Base-by-base conservation (phyloP, 2,888 invertebrate species). In the Orthonevra nobilis region DNA sequence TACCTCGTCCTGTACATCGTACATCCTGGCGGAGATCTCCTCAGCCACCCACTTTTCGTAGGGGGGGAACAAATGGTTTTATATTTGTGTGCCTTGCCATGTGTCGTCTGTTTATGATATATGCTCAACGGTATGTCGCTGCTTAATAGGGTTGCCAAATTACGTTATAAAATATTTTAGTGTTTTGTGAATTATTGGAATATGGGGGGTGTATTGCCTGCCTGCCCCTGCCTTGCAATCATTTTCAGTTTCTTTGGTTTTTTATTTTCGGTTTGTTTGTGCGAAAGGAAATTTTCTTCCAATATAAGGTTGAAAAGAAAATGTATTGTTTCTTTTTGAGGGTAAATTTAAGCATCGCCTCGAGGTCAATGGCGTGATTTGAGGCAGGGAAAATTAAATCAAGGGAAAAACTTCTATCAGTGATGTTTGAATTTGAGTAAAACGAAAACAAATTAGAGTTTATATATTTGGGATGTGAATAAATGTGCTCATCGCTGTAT, bases 71-170 rank as follows among this genome's bases (percentile, higher is more conserved):
- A 79, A 79, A 79, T 79, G 79, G 79, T 73, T 79, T 79, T 73
- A 73, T 73, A 73, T 73, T 54, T n/a, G n/a, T 66, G 48, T 61
- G 56, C 73, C 36, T 26, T 61, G 66, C 73, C 64, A 56, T 73
- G 66, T 79, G 66, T 61, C 66, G 66, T 68, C 79, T 79, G 79
- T 79, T 79, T 79, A 79, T 79, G 79, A 79, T 79, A 72, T 79
- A 79, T 73, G 79, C 46, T 56, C 73, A 68, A 48, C 73, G 66
- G 66, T 61, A 68, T 79, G 66, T 68, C 79, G 60, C 38, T 73
- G 46, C 12, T 68, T 73, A 79, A 79, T 79, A 73, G 79, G 73
- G 73, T 79, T 73, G 73, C 79, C 73, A 79, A 66, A 73, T 73
- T 68, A 68, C 61, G 54, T 79, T 58, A 73, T 73, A 79, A 79